A percentile compares a stretch with the other conserved stretches of the same genome.
phyloP scores from a whole-genome alignment of 2,888 invertebrate genomes.

The Apamea crenata region DNA sequence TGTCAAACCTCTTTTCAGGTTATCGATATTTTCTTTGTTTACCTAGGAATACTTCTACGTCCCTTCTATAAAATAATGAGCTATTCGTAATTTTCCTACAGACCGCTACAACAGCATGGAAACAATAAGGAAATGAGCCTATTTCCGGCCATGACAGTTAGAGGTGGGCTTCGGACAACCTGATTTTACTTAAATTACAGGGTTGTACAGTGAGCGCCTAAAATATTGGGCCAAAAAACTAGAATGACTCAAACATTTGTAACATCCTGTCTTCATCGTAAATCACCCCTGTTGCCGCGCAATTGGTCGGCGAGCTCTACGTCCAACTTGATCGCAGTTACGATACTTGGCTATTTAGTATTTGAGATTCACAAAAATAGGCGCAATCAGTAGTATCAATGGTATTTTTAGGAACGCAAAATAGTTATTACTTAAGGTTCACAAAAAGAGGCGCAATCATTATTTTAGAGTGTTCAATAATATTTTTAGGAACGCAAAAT shows the following conservation, averaged over 20 bases:
- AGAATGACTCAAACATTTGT: no score
- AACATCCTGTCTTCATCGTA: not conserved
- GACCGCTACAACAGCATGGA: not conserved
- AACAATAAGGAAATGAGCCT: constrained; percentile 44
- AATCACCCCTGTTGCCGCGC: not conserved
- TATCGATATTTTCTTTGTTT: not conserved
- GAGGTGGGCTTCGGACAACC: not conserved
- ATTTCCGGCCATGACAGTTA: constrained; percentile 37
- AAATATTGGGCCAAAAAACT: not conserved
- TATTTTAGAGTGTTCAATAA: not conserved
- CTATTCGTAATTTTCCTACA: constrained; percentile 14
- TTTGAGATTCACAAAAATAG: no score
- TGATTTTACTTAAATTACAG: not conserved
- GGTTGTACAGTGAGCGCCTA: not conserved
- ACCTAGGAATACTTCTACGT: not conserved
- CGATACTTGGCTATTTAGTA: not conserved
- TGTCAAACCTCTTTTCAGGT: not conserved
- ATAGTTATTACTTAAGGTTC: not conserved
- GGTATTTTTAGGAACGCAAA: no score
- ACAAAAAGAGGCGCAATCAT: not conserved
- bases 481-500: not conserved
- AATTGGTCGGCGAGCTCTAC: not conserved
- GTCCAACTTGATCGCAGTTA: not conserved
- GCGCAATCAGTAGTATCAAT: no score
- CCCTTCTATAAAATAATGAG: not conserved